Conservation (phyloP, 2,888 invertebrate species). For the Globia sparganii region DNA sequence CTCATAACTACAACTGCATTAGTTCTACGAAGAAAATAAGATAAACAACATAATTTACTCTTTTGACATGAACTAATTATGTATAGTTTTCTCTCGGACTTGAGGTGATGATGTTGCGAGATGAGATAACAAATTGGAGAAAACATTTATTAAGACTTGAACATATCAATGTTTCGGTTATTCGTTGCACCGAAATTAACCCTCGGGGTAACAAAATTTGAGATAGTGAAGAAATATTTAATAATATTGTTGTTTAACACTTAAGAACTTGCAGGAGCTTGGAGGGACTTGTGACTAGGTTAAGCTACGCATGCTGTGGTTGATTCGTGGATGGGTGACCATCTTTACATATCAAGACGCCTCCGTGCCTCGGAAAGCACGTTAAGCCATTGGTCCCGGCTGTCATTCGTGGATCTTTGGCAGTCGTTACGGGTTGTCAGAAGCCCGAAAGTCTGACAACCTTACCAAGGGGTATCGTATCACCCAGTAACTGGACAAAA, state of each 20-base stretch:
- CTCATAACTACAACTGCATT: background rate
- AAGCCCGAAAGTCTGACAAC: background rate
- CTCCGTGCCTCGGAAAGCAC: background rate
- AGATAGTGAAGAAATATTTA: too few species aligned
- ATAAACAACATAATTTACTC: slow-evolving; percentile 35
- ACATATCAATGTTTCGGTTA: background rate
- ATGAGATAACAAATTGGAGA: slow-evolving; percentile 13
- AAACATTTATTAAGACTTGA: slow-evolving; percentile 3
- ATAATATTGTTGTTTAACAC: too few species aligned
- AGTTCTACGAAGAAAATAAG: slow-evolving; percentile 15
- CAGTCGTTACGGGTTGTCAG: background rate
- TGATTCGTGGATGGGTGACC: background rate
- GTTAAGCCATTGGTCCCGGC: background rate
- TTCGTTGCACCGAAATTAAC: background rate
- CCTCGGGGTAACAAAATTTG: too few species aligned
- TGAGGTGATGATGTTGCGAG: slow-evolving; percentile 10
- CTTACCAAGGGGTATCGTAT: background rate
- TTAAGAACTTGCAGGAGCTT: background rate
- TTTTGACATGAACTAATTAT: slow-evolving; percentile 42
- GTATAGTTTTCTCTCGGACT: slow-evolving; percentile 33
- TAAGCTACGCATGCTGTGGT: background rate
- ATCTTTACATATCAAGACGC: background rate
- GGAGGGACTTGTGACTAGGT: background rate
- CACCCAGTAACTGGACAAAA: background rate
- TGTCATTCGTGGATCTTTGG: background rate